phyloP scores from a whole-genome alignment of 2,113 vertebrate species.

The Hemiprocne comata region DNA sequence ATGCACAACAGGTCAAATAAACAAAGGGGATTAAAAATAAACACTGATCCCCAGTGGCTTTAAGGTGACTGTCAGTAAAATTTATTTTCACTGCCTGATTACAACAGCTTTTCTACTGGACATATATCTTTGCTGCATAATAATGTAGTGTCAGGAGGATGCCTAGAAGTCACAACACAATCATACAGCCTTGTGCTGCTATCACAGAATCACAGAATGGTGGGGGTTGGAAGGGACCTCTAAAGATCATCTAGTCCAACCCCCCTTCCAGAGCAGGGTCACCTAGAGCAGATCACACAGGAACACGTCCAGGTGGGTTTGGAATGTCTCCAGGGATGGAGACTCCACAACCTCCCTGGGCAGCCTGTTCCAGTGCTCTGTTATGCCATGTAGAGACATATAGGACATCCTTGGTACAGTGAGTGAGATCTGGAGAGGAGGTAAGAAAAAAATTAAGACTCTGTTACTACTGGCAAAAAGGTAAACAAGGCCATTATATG shows the following conservation, averaged over 20 bases:
- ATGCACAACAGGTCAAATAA: not conserved
- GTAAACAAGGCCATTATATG: not conserved
- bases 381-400: not conserved
- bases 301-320: no score
- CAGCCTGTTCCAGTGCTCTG: no score
- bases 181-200: not conserved
- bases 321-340: no score
- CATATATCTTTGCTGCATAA: not conserved
- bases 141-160: not conserved
- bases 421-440: not conserved
- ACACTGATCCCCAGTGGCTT: not conserved
- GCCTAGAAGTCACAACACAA: not conserved
- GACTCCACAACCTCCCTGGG: no score
- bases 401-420: fast-evolving
- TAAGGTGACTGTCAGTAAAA: not conserved
- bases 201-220: no score
- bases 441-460: not conserved
- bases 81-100: not conserved
- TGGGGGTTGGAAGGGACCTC: no score
- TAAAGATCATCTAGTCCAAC: no score
- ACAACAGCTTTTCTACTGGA: not conserved
- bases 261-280: no score
- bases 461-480: not conserved
- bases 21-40: slow-evolving; percentile 17
- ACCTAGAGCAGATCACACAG: no score